Base-by-base conservation (phyloP, 2,888 invertebrate species). In the Galeruca laticollis region DNA sequence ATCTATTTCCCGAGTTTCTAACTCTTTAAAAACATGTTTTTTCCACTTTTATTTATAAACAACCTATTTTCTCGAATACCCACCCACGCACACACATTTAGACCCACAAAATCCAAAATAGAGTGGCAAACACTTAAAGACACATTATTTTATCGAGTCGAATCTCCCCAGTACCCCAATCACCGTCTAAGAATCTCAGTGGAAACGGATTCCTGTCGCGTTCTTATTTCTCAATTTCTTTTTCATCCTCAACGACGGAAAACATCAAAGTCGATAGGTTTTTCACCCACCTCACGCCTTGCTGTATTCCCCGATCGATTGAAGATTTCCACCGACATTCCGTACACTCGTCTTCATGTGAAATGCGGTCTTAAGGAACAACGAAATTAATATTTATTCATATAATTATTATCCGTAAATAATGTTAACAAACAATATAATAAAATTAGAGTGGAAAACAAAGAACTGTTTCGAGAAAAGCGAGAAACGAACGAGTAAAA, bases 251-350 rank as follows among this genome's bases (percentile, higher is more conserved):
- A 66, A 60, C 62, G 52, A 49, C 66, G 57, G 40, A 65, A 68
- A 67, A 71, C 69, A 75, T 70, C 70, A 66, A 65, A 63, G 68
- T 56, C 56, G 15, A n/a, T 52, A 20, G 21, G 43, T 43, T 56
- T 33, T 31, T 56, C 56, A n/a, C 56, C 56, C 56, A 37, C 33
- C 54, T 40, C 54, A 47, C 62, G 10, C 56, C 20, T 21, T n/a
- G 20, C 47, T 76, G 79, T 81, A 79, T 80, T 80, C 79, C 76
- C 79, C 79, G 77, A 82, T 82, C 82, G 81, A 82, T 81, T 80
- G 79, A 78, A 77, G 82, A 82, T 82, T 82, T 80, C 77, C 79
- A 72, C 59, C 73, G 59, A 64, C 80, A 68, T 76, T 80, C 80
- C 66, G 52, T 60, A 63, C 78, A 74, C 71, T 56, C 68, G 64